phyloP scores from a whole-genome alignment of 1,140 invertebrate species.

The Eriosoma lanigerum region DNA sequence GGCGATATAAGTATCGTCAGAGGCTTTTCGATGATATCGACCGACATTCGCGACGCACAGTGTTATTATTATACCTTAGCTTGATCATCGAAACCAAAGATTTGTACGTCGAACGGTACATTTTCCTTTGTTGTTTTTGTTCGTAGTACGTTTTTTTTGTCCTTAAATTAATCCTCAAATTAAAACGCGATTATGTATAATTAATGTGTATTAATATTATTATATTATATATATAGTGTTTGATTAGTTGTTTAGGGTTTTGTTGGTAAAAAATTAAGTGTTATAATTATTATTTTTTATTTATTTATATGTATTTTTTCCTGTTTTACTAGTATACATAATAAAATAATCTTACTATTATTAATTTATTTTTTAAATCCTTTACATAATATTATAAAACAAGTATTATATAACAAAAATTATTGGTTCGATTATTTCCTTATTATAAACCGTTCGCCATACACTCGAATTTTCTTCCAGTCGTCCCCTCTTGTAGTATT shows the following conservation, averaged over 20 bases:
- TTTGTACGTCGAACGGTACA: conserved; percentile 13
- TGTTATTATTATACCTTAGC: neutral
- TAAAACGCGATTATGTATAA: neutral
- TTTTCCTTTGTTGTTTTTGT: neutral
- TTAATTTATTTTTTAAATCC: conserved; percentile 37
- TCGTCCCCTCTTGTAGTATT: neutral
- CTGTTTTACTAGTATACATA: conserved; percentile 25
- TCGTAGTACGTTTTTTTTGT: neutral
- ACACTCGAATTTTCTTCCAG: neutral
- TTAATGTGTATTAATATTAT: conserved; percentile 4
- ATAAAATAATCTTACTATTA: conserved; percentile 43
- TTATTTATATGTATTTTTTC: conserved; percentile 20
- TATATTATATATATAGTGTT: conserved; percentile 32
- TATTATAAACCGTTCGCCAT: neutral
- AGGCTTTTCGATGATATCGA: neutral
- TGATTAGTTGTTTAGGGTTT: conserved; percentile 50
- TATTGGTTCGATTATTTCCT: neutral
- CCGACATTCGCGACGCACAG: neutral
- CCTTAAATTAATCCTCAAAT: neutral
- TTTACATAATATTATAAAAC: conserved; percentile 4
- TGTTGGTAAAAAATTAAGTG: conserved; percentile 44
- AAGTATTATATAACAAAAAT: conserved; percentile 10
- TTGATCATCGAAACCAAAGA: conserved; percentile 47
- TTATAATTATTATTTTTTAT: conserved; percentile 36
- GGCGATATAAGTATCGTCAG: neutral